Evolutionary conservation across 2,888 invertebrate species (phyloP), one percentile per base, ranked within the genome.

Genomic region (Digitonthophagus gazella): DNA sequence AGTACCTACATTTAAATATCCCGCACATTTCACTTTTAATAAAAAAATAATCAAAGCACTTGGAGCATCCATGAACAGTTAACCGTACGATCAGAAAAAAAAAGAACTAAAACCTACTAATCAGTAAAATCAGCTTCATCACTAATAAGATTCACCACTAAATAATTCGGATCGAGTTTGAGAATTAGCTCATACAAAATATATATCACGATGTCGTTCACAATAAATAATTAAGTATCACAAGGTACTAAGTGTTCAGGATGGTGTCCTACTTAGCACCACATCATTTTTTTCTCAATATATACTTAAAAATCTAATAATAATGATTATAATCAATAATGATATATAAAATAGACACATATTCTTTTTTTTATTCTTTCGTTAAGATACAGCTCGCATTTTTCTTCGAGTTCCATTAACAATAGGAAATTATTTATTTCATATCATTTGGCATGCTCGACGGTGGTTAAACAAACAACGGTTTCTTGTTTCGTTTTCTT

Each of bases 111-210:
- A 65, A 66, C 57, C 64, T 63, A 67, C 16, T 28, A 14, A 67
- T 56, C 28, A 44, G 6, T 3, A 44, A 44, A 61, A 67, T 56
- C 54, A 65, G 65, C 56, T 68, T 57, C 58, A 57, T 67, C 57
- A 67, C 61, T 61, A 44, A 67, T 44, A 69, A 69, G 58, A 69
- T 67, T 64, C 19, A 68, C 64, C 66, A 20, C 56, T 64, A 67
- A 71, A 71, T 71, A 72, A 75, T 74, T 75, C 73, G 72, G 72
- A 72, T 73, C 71, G 72, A 73, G 71, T 72, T 71, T 72, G 73
- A 75, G 68, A 69, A 44, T 66, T 66, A 28, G 71, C 67, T 67
- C 69, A 71, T 74, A 73, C 69, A 71, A 72, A 69, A 70, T 75
- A 74, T 44, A 71, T 74, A 75, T 74, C 73, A 74, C 74, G 73